Evolutionary conservation across 2,797 vertebrate genomes (phyloP).

Genomic region (Cheirogaleus major): DNA sequence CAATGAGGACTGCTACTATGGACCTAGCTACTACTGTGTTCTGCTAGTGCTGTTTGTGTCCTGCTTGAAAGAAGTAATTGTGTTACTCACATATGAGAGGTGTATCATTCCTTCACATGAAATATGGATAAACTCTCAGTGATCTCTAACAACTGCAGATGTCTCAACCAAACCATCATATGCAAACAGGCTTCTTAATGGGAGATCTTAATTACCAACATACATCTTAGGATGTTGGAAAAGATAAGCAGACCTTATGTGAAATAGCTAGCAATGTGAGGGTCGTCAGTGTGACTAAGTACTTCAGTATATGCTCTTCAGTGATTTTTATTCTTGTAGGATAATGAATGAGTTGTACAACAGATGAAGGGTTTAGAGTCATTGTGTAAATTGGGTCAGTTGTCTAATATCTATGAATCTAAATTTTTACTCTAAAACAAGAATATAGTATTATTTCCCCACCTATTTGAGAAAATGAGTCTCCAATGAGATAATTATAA

Average conservation of each 20-base stretch:
- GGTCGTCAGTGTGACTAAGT: not conserved
- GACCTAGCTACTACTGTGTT: not conserved
- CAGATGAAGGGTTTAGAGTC: not conserved
- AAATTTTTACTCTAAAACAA: not conserved
- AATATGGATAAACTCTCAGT: not conserved
- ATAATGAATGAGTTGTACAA: not conserved
- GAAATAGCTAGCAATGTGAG: not conserved
- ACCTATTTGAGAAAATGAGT: not conserved
- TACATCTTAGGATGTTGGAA: not conserved
- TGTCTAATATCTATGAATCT: not conserved
- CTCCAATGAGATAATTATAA: not conserved
- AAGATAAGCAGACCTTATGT: not conserved
- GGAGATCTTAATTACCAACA: not conserved
- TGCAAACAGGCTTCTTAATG: not conserved
- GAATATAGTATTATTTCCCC: not conserved
- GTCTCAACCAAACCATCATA: not conserved
- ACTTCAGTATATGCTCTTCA: not conserved
- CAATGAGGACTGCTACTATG: not conserved
- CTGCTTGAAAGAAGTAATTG: not conserved
- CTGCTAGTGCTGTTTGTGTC: not conserved
- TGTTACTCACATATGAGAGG: not conserved
- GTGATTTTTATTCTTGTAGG: not conserved
- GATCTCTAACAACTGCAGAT: not conserved
- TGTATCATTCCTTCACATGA: not conserved
- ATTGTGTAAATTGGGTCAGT: not conserved